Evolutionary conservation across 1,140 invertebrate species (phyloP), one percentile per base, ranked within the genome.

Genomic region (Drosophila subpulchrella): DNA sequence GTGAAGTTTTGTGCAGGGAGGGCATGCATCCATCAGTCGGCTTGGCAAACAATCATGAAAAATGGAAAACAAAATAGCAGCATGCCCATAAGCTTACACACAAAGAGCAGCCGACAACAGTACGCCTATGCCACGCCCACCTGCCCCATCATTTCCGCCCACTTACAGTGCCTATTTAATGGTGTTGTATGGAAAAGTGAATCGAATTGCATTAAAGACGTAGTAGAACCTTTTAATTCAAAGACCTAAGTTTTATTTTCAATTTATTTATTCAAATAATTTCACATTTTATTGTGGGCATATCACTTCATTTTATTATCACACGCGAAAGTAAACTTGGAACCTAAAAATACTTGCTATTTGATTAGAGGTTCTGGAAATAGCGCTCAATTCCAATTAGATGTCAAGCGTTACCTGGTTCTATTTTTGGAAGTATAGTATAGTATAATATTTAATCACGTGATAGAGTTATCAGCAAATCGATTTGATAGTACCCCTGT

Each of bases 51-150:
- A 46, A 36, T 27, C n/a, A 32, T 17, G 13, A 34, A 38, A 70
- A 27, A 34, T 12, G 32, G 44, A 41, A 62, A 81, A 62, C 41
- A 47, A 50, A 58, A 46, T 70, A 58, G 50, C 32, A 56, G 48
- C 67, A 76, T 84, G 66, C 32, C 81, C 81, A 84, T 84, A 79
- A 72, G 46, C 12, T 68, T 59, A 67, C 58, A 71, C 57, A 83
- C 72, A 84, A 84, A 84, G 81, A 73, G 81, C 76, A 84, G 61
- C 81, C 81, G 81, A 48, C 60, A 41, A 6, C 50, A 53, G 50
- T 36, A 53, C 11, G 50, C 50, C 20, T 32, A 36, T 59, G 55
- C 39, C 39, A 44, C 55, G 41, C 50, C 34, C 17, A 27, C 38
- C 55, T 15, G 32, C 41, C 42, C 34, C 17, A 39, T 15, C 54